Base-by-base conservation (phyloP, 1,140 invertebrate species). In the Cataglyphis hispanica region DNA sequence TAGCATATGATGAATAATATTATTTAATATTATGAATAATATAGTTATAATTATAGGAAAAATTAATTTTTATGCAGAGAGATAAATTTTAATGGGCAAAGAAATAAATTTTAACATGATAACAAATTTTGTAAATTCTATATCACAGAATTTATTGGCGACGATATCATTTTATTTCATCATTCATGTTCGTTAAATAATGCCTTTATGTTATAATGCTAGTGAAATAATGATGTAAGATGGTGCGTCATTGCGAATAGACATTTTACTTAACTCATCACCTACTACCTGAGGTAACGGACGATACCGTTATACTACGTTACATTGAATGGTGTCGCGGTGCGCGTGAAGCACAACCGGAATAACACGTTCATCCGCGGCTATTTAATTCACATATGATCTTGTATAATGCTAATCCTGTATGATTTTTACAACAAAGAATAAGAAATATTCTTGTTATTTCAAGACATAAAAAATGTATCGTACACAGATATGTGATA, bases 291-390 rank as follows among this genome's bases (percentile, higher is more conserved):
- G 13, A 72, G 34, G 8, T 80, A 67, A 64, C 61, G 43, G 50
- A 1, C 34, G 4, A 7, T 83, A 83, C 67, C 53, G 78, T 83
- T 83, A 83, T 19, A 16, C 8, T n/a, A 31, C 53, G 78, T 83
- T 83, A 83, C 25, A 10, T 8, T 27, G 43, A 83, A 83, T 13
- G 53, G 40, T 83, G 53, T 25, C 46, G 69, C 50, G 64, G 6
- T 69, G 56, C 16, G 31, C 46, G 31, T 31, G 22, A 56, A 58
- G 31, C 6, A 2, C 11, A 5, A 67, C 13, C 1, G 10, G 6
- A 58, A 40, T 56, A n/a, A 69, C 13, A 11, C 4, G 40, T 78
- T 34, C 37, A 27, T 7, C 16, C 22, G 5, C 6, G 6, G 22
- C 27, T 2, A 27, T 70, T n/a, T 7, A 11, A 43, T 77, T 77